Conservation (phyloP, 2,888 invertebrate species). For the Limenitis arthemis region DNA sequence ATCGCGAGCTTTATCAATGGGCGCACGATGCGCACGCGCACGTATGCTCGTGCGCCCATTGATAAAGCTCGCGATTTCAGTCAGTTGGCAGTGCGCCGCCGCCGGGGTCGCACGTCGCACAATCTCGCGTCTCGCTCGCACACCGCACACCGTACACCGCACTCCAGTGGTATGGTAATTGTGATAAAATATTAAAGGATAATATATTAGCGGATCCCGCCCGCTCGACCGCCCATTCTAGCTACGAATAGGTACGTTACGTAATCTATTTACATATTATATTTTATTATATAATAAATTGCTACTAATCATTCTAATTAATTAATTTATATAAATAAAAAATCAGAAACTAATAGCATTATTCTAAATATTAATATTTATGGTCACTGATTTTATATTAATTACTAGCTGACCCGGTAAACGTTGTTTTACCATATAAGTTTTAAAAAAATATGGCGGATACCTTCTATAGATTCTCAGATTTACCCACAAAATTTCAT, state of each 20-base stretch:
- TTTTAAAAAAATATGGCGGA: too few species aligned
- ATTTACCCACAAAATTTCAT: too few species aligned
- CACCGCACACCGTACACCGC: conserved; percentile 24
- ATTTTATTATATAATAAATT: conserved; percentile 3
- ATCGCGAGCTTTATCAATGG: too few species aligned
- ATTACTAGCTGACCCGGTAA: too few species aligned
- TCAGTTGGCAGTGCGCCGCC: conserved; percentile 57
- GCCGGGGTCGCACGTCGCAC: conserved; percentile 40
- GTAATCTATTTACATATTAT: conserved; percentile 32
- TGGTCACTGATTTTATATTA: too few species aligned
- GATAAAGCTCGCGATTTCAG: conserved; percentile 63
- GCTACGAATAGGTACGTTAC: conserved; percentile 56
- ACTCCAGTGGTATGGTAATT: conserved; percentile 62
- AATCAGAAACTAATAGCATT: too few species aligned
- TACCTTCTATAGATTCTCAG: too few species aligned
- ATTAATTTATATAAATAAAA: too few species aligned
- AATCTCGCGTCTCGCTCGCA: conserved; percentile 17
- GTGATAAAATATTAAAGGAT: conserved; percentile 47
- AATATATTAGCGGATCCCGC: conserved; percentile 41
- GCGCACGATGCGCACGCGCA: conserved; percentile 53
- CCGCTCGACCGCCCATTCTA: conserved; percentile 39
- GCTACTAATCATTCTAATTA: conserved; percentile 5
- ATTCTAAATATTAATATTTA: too few species aligned
- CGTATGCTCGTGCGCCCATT: conserved; percentile 39
- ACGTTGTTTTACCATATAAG: too few species aligned